Percentiles rank a stretch among this genome's conserved stretches.
phyloP scores from a whole-genome alignment of 1,140 invertebrate genomes.

The Nebria ingens region DNA sequence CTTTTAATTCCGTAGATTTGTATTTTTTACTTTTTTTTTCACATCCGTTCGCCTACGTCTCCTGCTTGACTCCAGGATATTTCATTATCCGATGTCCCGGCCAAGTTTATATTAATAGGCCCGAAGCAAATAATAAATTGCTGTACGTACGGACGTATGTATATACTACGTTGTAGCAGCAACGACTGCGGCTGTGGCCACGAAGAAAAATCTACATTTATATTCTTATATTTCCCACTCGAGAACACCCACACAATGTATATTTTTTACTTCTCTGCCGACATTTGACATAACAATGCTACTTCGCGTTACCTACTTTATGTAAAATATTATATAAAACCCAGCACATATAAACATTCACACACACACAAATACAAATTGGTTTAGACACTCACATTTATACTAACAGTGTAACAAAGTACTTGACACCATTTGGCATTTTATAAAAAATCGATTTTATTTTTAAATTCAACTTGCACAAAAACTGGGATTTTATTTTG shows the following conservation, averaged over 20 bases:
- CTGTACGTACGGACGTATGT: neutral
- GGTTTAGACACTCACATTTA: too few relatives aligned
- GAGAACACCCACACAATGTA: slow-evolving; percentile 6
- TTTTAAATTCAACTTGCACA: too few relatives aligned
- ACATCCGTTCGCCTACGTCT: neutral
- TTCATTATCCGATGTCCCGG: neutral
- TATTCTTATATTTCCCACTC: slow-evolving; percentile 5
- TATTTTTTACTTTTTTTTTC: neutral
- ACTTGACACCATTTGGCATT: too few relatives aligned
- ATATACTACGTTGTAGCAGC: too few relatives aligned
- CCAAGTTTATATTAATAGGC: slow-evolving; percentile 6
- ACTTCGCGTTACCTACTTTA: neutral
- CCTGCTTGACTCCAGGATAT: neutral
- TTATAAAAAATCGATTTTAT: too few relatives aligned
- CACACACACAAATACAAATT: too few relatives aligned
- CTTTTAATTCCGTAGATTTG: neutral
- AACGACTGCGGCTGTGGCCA: too few relatives aligned
- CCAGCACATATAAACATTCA: too few relatives aligned
- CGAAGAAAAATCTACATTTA: slow-evolving; percentile 10
- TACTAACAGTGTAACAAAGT: too few relatives aligned
- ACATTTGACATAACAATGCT: slow-evolving; percentile 7
- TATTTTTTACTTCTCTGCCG: slow-evolving; percentile 2
- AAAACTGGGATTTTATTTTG: too few relatives aligned
- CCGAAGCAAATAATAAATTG: slow-evolving; percentile 7
- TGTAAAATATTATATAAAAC: slow-evolving; percentile 7